phyloP scores from a whole-genome alignment of 2,888 invertebrate genomes.

The Plusia festucae region DNA sequence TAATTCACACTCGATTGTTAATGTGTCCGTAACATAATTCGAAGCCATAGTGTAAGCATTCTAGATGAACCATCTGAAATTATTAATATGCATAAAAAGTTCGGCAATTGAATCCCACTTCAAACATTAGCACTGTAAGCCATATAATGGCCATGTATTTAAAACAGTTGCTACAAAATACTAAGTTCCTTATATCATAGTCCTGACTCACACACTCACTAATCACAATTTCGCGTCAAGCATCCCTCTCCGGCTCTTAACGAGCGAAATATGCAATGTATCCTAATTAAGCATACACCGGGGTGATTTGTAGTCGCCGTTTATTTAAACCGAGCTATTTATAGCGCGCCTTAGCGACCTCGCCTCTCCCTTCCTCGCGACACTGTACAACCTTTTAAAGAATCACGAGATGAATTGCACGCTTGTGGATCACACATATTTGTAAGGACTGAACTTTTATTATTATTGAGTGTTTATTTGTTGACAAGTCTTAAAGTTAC shows the following conservation, averaged over 20 bases:
- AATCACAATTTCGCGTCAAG: conserved; percentile 35
- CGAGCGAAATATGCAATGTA: conserved; percentile 59
- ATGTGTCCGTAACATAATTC: neutral
- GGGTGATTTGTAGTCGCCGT: conserved; percentile 65
- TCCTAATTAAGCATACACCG: conserved; percentile 66
- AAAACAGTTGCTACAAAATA: conserved; percentile 4
- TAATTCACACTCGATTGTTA: neutral
- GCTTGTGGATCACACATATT: conserved; percentile 27
- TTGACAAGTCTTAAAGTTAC: neutral
- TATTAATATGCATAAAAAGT: neutral
- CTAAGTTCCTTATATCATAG: conserved; percentile 10
- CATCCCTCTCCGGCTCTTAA: conserved; percentile 44
- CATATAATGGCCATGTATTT: neutral
- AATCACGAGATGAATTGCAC: conserved; percentile 34
- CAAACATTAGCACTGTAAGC: neutral
- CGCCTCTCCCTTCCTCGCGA: conserved; percentile 41
- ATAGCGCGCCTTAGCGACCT: conserved; percentile 60
- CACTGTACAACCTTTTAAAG: conserved; percentile 55
- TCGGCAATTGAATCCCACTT: neutral
- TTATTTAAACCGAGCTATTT: conserved; percentile 68
- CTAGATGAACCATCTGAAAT: neutral
- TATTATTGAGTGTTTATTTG: neutral
- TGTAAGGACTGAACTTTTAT: conserved; percentile 1
- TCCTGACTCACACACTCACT: conserved; percentile 27
- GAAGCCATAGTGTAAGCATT: neutral